Evolutionary conservation across 2,888 invertebrate genomes (phyloP).

Genomic region (Plebejus argus): DNA sequence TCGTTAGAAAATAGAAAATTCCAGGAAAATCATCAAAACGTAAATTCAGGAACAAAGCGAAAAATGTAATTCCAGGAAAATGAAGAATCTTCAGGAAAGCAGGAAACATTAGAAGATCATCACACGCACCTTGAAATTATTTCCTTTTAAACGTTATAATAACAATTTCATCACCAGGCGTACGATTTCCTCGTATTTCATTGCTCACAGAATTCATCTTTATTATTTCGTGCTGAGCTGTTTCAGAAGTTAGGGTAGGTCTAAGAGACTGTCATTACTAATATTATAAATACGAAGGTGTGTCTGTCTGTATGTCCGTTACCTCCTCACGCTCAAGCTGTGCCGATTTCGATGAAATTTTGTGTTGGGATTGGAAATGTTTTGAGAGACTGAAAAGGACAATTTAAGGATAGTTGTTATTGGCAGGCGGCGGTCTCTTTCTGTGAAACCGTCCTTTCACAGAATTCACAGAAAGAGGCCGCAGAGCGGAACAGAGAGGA

Average conservation of each 20-base stretch:
- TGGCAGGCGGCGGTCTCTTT: too few relatives aligned
- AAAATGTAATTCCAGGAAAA: neutral
- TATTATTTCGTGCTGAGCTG: neutral
- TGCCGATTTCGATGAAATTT: too few relatives aligned
- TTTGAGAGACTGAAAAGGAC: too few relatives aligned
- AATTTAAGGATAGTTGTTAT: too few relatives aligned
- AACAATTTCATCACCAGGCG: neutral
- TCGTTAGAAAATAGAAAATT: neutral
- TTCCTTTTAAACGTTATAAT: conserved; percentile 9
- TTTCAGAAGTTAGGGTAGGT: neutral
- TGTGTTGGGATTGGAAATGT: too few relatives aligned
- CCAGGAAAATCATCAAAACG: neutral
- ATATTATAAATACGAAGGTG: too few relatives aligned
- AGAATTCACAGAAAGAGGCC: too few relatives aligned
- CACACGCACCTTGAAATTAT: neutral
- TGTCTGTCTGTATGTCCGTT: too few relatives aligned
- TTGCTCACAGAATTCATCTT: neutral
- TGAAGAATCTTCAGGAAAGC: neutral
- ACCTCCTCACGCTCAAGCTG: too few relatives aligned
- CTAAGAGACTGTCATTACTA: too few relatives aligned
- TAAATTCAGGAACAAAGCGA: neutral
- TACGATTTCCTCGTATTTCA: conserved; percentile 9
- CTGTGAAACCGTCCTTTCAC: too few relatives aligned
- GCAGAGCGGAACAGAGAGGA: too few relatives aligned
- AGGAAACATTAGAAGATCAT: conserved; percentile 1